Evolutionary conservation across 2,888 invertebrate species (phyloP).

Genomic region (Drosophila peninsularis): DNA sequence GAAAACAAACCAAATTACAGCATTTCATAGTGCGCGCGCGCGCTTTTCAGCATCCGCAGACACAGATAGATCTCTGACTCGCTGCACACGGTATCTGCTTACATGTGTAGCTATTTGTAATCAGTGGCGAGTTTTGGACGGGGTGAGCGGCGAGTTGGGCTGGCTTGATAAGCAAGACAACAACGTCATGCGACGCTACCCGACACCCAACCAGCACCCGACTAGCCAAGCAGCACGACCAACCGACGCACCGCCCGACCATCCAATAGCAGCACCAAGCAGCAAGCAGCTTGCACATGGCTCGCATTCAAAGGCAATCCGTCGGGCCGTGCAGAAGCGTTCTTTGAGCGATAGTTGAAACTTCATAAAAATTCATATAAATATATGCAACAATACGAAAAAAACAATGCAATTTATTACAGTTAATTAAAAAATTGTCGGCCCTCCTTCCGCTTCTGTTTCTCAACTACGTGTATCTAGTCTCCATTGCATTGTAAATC

Average conservation of each 20-base stretch:
- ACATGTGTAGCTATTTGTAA: slow-evolving; percentile 37
- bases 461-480: slow-evolving; percentile 40
- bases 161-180: slow-evolving; percentile 53
- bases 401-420: slow-evolving; percentile 29
- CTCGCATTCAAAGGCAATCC: slow-evolving; percentile 40
- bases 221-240: slow-evolving; percentile 32
- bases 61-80: slow-evolving; percentile 12
- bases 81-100: slow-evolving; percentile 22
- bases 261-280: slow-evolving; percentile 19
- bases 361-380: slow-evolving; percentile 2
- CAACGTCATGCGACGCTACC: slow-evolving; percentile 48
- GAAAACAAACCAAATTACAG: slow-evolving; percentile 45
- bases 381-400: slow-evolving; percentile 1
- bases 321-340: slow-evolving; percentile 57
- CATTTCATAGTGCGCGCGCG: slow-evolving; percentile 38
- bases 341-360: slow-evolving; percentile 27
- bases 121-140: slow-evolving; percentile 26
- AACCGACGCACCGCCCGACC: slow-evolving; percentile 9
- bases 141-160: background rate
- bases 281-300: slow-evolving; percentile 40
- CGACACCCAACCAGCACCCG: slow-evolving; percentile 24
- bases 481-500: slow-evolving; percentile 29
- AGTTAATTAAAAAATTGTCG: slow-evolving; percentile 32
- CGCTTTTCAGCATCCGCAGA: slow-evolving; percentile 11
- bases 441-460: background rate